These are phyloP conservation scores for Orius insidiosus DNA, from an alignment of 1,140 invertebrate genomes.

Conservation along the genomic window DNA sequence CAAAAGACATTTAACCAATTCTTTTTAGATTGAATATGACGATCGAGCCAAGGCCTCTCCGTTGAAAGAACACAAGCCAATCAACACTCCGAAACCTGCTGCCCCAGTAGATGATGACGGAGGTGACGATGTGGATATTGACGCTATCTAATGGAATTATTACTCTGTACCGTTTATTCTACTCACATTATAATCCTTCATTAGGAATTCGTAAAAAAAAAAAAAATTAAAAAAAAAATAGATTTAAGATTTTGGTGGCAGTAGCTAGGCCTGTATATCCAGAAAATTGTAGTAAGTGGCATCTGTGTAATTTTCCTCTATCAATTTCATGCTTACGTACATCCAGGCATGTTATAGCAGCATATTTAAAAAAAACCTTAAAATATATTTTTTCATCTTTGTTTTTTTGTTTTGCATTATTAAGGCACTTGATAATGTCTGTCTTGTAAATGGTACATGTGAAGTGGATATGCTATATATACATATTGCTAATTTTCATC, in stretches of 20 bases:
- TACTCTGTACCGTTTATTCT: conserved; percentile 9
- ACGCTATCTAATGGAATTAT: conserved; percentile 59
- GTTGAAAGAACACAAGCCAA: conserved; percentile 37
- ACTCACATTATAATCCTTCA: conserved; percentile 2
- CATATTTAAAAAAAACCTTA: not conserved
- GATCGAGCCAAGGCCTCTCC: conserved; percentile 61
- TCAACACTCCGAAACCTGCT: conserved; percentile 26
- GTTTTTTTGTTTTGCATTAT: not conserved
- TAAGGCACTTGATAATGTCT: conserved; percentile 2
- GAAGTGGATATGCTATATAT: not conserved
- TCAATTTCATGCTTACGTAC: not conserved
- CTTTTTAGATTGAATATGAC: conserved; percentile 61
- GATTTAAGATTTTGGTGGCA: no score
- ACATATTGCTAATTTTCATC: no score
- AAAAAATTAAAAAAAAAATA: no score
- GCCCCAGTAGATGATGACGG: conserved; percentile 31
- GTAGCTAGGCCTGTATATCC: no score
- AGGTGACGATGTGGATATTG: conserved; percentile 69
- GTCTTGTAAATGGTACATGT: conserved; percentile 3
- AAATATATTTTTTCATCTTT: not conserved
- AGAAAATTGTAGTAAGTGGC: not conserved
- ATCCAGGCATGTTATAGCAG: not conserved
- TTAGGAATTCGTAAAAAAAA: not conserved
- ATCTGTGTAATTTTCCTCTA: not conserved
- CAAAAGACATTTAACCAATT: not conserved